Conservation (phyloP, 2,888 invertebrate genomes). For the Drosophila colorata region DNA sequence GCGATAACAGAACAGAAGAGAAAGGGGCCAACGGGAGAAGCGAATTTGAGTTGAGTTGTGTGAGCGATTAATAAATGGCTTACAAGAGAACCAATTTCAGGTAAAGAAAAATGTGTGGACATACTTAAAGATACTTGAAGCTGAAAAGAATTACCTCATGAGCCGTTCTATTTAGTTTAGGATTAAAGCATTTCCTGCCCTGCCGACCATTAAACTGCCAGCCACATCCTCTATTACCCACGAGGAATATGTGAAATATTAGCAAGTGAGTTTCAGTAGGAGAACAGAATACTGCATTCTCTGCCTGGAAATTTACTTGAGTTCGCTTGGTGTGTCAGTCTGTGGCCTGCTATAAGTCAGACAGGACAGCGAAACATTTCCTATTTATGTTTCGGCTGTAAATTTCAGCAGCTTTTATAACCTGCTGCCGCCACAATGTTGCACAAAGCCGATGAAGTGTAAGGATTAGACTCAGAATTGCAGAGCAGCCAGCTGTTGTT, state of each 20-base stretch:
- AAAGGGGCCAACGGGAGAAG: neutral
- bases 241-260: neutral
- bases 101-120: neutral
- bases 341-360: neutral
- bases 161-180: too few relatives aligned
- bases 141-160: too few relatives aligned
- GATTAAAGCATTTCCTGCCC: too few relatives aligned
- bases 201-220: too few relatives aligned
- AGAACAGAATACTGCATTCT: neutral
- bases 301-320: neutral
- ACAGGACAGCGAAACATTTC: slow-evolving; percentile 6
- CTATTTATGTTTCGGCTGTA: slow-evolving; percentile 42
- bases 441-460: slow-evolving; percentile 29
- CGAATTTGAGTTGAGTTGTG: neutral
- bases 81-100: neutral
- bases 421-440: slow-evolving; percentile 34
- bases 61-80: neutral
- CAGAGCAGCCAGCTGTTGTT: slow-evolving; percentile 2
- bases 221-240: too few relatives aligned
- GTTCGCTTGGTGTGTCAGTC: neutral
- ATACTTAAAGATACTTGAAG: neutral
- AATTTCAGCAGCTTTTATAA: slow-evolving; percentile 26
- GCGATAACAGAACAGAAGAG: slow-evolving; percentile 3
- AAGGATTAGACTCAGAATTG: slow-evolving; percentile 3
- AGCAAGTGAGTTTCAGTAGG: neutral